Evolutionary conservation across 1,140 invertebrate species (phyloP), one percentile per base, ranked within the genome.

Genomic region (Diachasma alloeum): DNA sequence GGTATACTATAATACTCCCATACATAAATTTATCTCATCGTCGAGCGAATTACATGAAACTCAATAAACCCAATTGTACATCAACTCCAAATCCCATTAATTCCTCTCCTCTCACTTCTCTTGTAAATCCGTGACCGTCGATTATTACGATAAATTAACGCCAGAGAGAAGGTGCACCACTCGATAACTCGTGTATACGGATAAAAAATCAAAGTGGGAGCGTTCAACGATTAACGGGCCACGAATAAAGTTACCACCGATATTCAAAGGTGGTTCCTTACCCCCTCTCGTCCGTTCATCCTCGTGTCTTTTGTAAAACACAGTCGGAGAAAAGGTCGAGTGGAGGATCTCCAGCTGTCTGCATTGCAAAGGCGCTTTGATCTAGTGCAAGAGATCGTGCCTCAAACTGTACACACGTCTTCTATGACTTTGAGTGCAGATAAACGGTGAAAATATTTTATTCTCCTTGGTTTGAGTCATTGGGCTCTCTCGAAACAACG

Each of bases 111-210:
- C 11, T 63, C 59, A 4, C 26, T 26, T 63, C 15, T 15, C 24
- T 15, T 17, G 6, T 26, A 63, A 63, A 63, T 63, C 31, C 26
- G 66, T 39, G 66, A 39, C 36, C 66, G 31, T 42, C 36, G 66
- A 68, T 68, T 68, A 68, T 68, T 68, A 68, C 66, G 66, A 68
- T 68, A 68, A 68, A 68, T 68, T 68, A 68, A 68, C 66, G 36
- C 66, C 36, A 10, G 36, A 68, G 36, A 39, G 31, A 68, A 68
- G 66, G 66, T 68, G 66, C 66, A 68, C 31, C 15, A 39, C 31
- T 68, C 66, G 19, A 63, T 63, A 63, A 63, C 66, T 39, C 31
- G 31, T 68, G 36, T 19, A 68, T 1, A 68, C 26, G 15, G 4
- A 66, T 31, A 59, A 59, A 59, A 59, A 59, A 59, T 42, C n/a